These are phyloP conservation scores for Heliconius himera DNA, from an alignment of 1,140 invertebrate species.

Conservation along the genomic window DNA sequence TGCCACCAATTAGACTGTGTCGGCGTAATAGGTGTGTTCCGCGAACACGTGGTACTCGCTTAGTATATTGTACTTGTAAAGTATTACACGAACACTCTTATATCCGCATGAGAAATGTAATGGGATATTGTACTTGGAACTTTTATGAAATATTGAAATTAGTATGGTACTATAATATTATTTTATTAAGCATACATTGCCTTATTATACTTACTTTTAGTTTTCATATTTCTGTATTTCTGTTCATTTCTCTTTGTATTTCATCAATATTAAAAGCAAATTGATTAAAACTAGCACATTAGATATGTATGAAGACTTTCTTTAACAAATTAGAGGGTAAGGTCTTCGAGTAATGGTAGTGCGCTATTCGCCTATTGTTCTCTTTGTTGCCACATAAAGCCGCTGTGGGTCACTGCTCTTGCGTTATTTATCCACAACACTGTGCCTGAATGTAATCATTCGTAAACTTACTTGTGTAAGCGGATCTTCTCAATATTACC, in stretches of 20 bases:
- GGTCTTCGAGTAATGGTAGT: slow-evolving; percentile 16
- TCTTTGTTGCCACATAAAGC: slow-evolving; percentile 30
- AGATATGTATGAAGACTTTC: slow-evolving; percentile 15
- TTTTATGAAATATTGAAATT: too few relatives aligned
- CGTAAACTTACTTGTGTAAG: slow-evolving; percentile 36
- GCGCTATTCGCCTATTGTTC: slow-evolving; percentile 29
- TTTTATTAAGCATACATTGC: too few relatives aligned
- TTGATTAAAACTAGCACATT: slow-evolving; percentile 2
- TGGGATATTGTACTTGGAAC: background rate
- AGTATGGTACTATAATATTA: too few relatives aligned
- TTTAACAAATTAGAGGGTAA: slow-evolving; percentile 28
- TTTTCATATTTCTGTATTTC: too few relatives aligned
- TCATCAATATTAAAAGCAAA: background rate
- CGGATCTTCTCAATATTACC: slow-evolving; percentile 40
- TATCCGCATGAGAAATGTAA: background rate
- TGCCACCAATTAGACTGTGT: slow-evolving; percentile 61
- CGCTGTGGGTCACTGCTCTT: slow-evolving; percentile 30
- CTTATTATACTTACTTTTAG: too few relatives aligned
- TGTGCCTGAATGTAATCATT: slow-evolving; percentile 48
- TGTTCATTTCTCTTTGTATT: background rate
- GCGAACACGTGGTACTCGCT: slow-evolving; percentile 46
- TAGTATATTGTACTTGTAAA: background rate
- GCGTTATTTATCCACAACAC: slow-evolving; percentile 50
- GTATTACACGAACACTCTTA: background rate
- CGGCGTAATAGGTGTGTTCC: slow-evolving; percentile 44